Evolutionary conservation across 2,113 vertebrate genomes (phyloP).

Genomic region (Hyperopisus bebe): DNA sequence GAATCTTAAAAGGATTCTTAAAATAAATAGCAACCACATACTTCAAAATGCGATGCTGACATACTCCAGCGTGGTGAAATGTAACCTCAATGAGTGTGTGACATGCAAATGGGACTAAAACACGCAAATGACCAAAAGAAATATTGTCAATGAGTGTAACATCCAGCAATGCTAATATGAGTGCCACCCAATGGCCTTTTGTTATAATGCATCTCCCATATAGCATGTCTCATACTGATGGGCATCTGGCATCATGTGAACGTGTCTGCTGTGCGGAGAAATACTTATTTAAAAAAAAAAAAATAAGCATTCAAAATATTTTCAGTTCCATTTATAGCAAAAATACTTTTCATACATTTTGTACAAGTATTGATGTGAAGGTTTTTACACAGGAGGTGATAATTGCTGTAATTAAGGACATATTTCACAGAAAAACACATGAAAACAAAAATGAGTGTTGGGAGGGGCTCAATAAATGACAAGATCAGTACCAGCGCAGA

Average conservation of each 20-base stretch:
- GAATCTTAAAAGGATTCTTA: neutral
- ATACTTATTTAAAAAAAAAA: neutral
- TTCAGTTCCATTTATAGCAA: slow-evolving; percentile 16
- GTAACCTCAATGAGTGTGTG: neutral
- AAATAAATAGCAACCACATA: neutral
- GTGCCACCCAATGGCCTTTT: slow-evolving; percentile 5
- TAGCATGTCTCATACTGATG: neutral
- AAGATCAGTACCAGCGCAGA: neutral
- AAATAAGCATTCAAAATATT: neutral
- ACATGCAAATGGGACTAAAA: neutral
- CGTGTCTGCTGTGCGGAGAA: neutral
- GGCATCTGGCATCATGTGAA: neutral
- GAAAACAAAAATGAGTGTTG: neutral
- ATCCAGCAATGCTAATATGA: neutral
- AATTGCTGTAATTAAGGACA: slow-evolving; percentile 12
- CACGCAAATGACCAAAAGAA: neutral
- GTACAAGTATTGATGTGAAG: neutral
- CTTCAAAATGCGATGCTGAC: neutral
- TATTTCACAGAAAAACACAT: neutral
- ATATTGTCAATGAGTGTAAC: neutral
- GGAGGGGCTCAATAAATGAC: neutral
- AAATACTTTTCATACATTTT: slow-evolving; percentile 21
- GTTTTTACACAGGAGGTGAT: slow-evolving; percentile 7
- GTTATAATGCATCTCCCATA: neutral
- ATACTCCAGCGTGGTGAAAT: neutral